Evolutionary conservation across 1,140 invertebrate genomes (phyloP).

Genomic region (Drosophila grimshawi): DNA sequence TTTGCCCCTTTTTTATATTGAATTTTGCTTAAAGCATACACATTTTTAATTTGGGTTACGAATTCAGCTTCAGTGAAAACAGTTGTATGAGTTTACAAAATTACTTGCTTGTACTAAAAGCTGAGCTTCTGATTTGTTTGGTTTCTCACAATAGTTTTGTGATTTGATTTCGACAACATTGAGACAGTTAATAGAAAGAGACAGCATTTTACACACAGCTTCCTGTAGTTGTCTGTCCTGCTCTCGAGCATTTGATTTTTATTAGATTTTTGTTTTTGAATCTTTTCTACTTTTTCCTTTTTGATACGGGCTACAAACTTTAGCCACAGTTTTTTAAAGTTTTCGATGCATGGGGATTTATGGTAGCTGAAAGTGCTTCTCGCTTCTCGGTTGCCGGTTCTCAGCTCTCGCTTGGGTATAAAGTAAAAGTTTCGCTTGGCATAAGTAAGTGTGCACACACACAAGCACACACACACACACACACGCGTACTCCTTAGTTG

Average conservation of each 20-base stretch:
- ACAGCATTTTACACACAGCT: neutral
- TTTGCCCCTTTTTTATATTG: no score
- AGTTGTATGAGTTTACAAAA: no score
- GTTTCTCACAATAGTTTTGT: neutral
- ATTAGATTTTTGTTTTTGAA: slow-evolving; percentile 26
- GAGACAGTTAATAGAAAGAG: neutral
- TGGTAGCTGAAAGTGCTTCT: slow-evolving; percentile 63
- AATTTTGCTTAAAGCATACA: no score
- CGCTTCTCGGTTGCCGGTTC: slow-evolving; percentile 36
- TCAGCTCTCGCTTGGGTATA: slow-evolving; percentile 48
- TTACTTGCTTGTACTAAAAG: no score
- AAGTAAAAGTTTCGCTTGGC: slow-evolving; percentile 62
- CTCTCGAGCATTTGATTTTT: slow-evolving; percentile 20
- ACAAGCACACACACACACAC: slow-evolving; percentile 7
- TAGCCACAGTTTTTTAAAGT: slow-evolving; percentile 51
- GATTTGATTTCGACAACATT: neutral
- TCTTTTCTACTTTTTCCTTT: slow-evolving; percentile 38
- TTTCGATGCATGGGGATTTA: slow-evolving; percentile 55
- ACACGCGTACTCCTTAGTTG: neutral
- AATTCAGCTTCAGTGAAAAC: no score
- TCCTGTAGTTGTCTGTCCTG: neutral
- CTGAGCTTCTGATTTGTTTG: no score
- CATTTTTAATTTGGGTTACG: no score
- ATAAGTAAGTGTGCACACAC: slow-evolving; percentile 25
- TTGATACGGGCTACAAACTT: slow-evolving; percentile 54